These are phyloP conservation scores for Podarcis muralis DNA, from an alignment of 2,113 vertebrate genomes.

Conservation along the genomic window DNA sequence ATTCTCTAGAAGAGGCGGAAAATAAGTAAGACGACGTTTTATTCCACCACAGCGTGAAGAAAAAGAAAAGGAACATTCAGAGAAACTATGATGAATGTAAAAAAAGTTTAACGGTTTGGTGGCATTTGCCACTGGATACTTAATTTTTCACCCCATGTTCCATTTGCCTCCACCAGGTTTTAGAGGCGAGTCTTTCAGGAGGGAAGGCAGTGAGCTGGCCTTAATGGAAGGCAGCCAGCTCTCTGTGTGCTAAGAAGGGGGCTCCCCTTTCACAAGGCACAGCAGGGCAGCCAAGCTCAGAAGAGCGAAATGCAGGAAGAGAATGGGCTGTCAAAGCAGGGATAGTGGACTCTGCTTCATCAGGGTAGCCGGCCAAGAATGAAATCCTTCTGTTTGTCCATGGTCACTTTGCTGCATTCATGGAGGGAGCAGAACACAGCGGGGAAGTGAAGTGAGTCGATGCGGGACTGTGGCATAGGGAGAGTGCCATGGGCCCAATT, in stretches of 20 bases:
- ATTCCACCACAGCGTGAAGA: background rate
- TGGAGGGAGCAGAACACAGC: background rate
- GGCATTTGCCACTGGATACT: background rate
- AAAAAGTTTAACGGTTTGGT: background rate
- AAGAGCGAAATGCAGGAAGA: too few relatives aligned
- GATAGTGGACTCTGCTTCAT: too few relatives aligned
- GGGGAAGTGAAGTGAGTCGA: background rate
- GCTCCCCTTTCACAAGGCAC: too few relatives aligned
- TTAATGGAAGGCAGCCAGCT: too few relatives aligned
- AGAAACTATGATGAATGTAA: background rate
- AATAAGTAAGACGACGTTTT: background rate
- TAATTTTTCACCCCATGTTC: background rate
- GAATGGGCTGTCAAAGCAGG: too few relatives aligned
- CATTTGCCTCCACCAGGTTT: background rate
- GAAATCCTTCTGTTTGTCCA: background rate
- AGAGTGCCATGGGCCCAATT: background rate
- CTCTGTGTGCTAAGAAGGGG: too few relatives aligned
- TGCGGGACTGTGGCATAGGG: background rate
- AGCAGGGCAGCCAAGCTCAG: too few relatives aligned
- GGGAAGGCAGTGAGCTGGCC: too few relatives aligned
- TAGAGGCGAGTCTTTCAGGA: background rate
- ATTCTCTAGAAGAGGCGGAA: background rate
- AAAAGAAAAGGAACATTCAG: background rate
- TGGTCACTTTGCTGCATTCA: background rate
- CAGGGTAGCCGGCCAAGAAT: too few relatives aligned